phyloP scores from a whole-genome alignment of 1,140 invertebrate genomes.

The Drosophila bocqueti region DNA sequence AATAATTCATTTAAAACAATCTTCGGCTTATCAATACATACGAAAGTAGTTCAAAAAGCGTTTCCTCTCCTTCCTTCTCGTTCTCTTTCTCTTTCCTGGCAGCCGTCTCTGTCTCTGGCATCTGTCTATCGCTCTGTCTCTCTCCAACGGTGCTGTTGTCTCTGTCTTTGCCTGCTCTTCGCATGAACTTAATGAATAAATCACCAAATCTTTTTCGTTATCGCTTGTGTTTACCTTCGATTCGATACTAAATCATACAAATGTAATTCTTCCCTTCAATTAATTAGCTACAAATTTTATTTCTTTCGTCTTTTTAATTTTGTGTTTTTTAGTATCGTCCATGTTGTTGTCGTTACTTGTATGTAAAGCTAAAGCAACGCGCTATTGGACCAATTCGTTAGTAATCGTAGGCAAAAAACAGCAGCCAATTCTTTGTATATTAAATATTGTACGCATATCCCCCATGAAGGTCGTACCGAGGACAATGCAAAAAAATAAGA shows the following conservation, averaged over 20 bases:
- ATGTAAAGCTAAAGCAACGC: constrained; percentile 76
- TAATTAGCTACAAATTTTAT: constrained; percentile 55
- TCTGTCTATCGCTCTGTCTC: constrained; percentile 26
- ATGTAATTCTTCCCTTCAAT: constrained; percentile 20
- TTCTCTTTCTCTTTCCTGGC: background rate
- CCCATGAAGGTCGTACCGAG: background rate
- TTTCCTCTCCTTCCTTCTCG: constrained; percentile 37
- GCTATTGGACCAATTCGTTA: constrained; percentile 63
- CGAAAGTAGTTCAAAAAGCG: constrained; percentile 72
- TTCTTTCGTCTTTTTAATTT: constrained; percentile 23
- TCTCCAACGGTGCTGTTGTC: constrained; percentile 18
- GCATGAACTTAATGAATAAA: constrained; percentile 58
- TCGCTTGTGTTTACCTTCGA: constrained; percentile 17
- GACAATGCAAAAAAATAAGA: background rate
- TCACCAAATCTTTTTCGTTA: constrained; percentile 56
- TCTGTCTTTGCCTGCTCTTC: constrained; percentile 17
- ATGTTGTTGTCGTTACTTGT: constrained; percentile 26
- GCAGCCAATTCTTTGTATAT: constrained; percentile 43
- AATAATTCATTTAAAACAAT: constrained; percentile 76
- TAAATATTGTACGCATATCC: constrained; percentile 30
- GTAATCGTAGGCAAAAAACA: constrained; percentile 40
- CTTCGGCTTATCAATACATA: constrained; percentile 50
- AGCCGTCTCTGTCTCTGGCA: constrained; percentile 11
- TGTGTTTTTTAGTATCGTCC: constrained; percentile 24
- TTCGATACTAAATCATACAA: constrained; percentile 43